These are phyloP conservation scores for Myopa testacea DNA, from an alignment of 2,888 invertebrate species.

Conservation along the genomic window DNA sequence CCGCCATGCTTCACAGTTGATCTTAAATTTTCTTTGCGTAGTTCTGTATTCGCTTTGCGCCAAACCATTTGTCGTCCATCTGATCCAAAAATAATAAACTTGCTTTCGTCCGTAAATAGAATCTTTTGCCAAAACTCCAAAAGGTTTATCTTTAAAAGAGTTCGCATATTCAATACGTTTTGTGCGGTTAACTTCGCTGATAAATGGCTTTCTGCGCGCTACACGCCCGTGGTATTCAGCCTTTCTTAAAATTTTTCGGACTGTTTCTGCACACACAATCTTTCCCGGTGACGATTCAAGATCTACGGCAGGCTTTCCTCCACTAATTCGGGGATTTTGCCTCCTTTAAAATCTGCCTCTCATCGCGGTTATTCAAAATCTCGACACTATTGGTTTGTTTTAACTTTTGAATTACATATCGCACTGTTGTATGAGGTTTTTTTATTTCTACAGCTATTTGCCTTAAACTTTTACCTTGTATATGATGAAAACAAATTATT, in stretches of 20 bases:
- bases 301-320: background rate
- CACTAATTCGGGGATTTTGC: background rate
- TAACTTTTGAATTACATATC: too few relatives aligned
- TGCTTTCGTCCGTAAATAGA: background rate
- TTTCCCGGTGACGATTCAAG: background rate
- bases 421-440: too few relatives aligned
- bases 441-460: too few relatives aligned
- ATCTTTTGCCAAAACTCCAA: too few relatives aligned
- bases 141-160: too few relatives aligned
- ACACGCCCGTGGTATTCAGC: background rate
- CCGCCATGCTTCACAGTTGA: too few relatives aligned
- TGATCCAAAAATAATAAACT: background rate
- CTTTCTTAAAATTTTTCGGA: background rate
- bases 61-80: background rate
- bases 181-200: background rate
- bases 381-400: too few relatives aligned
- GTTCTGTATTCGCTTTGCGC: background rate
- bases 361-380: background rate
- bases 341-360: background rate
- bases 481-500: too few relatives aligned
- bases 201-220: background rate
- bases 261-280: background rate
- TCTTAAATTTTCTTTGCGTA: background rate
- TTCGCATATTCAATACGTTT: too few relatives aligned
- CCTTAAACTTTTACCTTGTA: too few relatives aligned